Percentiles rank a stretch among this genome's conserved stretches.
phyloP scores from a whole-genome alignment of 2,888 invertebrate genomes.

The Doris montereyensis region DNA sequence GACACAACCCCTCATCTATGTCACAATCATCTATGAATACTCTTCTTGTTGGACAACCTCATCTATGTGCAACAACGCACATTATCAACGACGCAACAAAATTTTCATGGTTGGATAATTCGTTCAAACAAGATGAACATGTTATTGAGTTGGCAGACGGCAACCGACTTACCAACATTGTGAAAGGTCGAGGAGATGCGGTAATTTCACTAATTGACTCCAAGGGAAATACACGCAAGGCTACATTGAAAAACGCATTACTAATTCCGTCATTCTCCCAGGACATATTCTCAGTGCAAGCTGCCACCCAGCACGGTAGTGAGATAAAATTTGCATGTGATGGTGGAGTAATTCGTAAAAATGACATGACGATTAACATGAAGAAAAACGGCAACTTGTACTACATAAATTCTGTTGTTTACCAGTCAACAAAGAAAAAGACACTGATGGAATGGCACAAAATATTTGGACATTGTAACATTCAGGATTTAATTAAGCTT shows the following conservation, averaged over 20 bases:
- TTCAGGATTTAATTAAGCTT: not conserved
- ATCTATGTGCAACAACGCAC: too few relatives aligned
- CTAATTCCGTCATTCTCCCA: constrained; percentile 40
- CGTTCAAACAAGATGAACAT: constrained; percentile 43
- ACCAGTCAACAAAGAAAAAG: not conserved
- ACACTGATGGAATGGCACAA: not conserved
- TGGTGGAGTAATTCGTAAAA: constrained; percentile 6
- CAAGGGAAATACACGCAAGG: constrained; percentile 17
- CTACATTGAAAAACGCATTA: constrained; percentile 40
- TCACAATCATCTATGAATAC: too few relatives aligned
- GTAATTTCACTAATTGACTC: constrained; percentile 27
- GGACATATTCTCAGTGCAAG: constrained; percentile 49
- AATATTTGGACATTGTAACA: not conserved
- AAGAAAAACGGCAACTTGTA: not conserved
- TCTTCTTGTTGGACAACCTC: too few relatives aligned
- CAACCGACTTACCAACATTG: constrained; percentile 38
- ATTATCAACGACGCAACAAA: constrained; percentile 42
- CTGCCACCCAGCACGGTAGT: constrained; percentile 42
- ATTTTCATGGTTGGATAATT: constrained; percentile 41
- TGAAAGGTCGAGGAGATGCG: constrained; percentile 31
- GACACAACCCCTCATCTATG: too few relatives aligned
- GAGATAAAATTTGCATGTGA: constrained; percentile 36
- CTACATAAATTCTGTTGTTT: not conserved
- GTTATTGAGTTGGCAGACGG: constrained; percentile 48
- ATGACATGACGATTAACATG: constrained; percentile 25